Evolutionary conservation across 2,113 vertebrate species (phyloP), one percentile per base, ranked within the genome.

Genomic region (Myxocyprinus asiaticus): DNA sequence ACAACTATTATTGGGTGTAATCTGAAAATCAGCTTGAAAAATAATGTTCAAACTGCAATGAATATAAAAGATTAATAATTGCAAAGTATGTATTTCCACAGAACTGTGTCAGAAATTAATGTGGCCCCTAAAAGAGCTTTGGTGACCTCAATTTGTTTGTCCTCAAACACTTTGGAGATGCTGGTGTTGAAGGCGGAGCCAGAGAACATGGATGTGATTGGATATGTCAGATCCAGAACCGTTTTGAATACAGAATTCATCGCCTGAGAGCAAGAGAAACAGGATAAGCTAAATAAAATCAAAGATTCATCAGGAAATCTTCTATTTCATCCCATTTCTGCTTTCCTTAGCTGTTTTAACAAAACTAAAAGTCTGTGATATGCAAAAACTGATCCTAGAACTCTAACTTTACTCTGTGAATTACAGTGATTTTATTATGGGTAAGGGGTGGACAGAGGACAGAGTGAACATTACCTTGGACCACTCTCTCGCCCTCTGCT

Each of bases 121-220:
- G 3, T 45, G 8, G 1, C 9, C 33, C n/a, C 87, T 88, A 2
- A 33, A 33, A 33, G 22, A 33, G 22, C 22, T 33, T 33, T 33
- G 22, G 22, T 33, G 22, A 98, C 97, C 94, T 99, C 97, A 0
- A 95, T 94, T 88, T 99, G 96, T 62, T 95, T 97, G 84, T 98
- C 96, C 87, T 95, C 94, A 89, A 98, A 99, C 12, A 98, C 96
- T 1, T 95, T 95, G 82, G 94, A 94, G 90, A 99, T 95, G 90
- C 95, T 97, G 81, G 95, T 89, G 85, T 99, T 99, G 90, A 99
- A 99, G 82, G 96, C 94, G 0, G 95, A 96, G 42, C 97, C 97
- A 0, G 97, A 97, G 81, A 98, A 97, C 95, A 99, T 98, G 90
- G 97, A 99, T 66, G 97, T 98, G 87, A 97, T 96, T 1, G 97